Conservation (phyloP, 2,797 vertebrate genomes). For the Mormyrus proboscirostris region DNA sequence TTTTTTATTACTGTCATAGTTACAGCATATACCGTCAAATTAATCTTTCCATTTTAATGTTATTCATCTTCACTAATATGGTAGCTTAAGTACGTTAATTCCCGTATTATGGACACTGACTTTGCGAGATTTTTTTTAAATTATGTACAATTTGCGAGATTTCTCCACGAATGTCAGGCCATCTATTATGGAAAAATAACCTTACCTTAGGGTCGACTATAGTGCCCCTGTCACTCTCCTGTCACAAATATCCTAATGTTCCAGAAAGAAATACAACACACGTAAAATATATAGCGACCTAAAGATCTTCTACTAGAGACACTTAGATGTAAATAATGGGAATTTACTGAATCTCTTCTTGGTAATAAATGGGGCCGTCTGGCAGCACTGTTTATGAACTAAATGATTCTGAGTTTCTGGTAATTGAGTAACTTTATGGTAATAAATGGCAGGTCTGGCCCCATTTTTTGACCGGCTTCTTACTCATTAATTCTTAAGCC, state of each 20-base stretch:
- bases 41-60: neutral
- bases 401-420: neutral
- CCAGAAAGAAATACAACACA: no score
- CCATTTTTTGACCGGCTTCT: no score
- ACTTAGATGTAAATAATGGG: neutral
- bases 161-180: no score
- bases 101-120: neutral
- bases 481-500: no score
- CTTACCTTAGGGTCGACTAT: no score
- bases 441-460: neutral
- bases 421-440: neutral
- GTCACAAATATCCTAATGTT: no score
- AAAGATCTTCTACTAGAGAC: neutral
- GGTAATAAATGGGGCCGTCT: neutral
- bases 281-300: no score
- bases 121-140: neutral
- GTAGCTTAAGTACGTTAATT: neutral
- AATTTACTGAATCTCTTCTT: no score
- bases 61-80: neutral
- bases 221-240: no score
- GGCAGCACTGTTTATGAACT: neutral
- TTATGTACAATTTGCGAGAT: neutral
- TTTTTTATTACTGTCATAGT: neutral
- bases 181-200: no score
- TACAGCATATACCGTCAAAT: neutral